Base-by-base conservation (phyloP, 2,113 vertebrate species). In the Sinocyclocheilus rhinocerous region DNA sequence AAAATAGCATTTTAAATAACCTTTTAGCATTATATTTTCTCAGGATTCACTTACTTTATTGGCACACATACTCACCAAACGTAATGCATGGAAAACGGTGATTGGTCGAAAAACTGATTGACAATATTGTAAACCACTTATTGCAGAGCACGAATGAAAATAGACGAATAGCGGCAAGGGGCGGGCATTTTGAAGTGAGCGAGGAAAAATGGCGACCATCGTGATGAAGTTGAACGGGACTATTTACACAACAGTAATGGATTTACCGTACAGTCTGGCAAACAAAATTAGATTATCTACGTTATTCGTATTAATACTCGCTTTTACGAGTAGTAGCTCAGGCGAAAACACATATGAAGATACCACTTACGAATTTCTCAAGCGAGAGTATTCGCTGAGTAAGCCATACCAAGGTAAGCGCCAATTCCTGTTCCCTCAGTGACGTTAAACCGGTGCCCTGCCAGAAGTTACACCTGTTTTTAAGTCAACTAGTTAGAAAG, bases 401-500 rank as follows among this genome's bases (percentile, higher is more conserved):
- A 98, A 97, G 70, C 97, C 97, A 0, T 99, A 98, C 90, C 96
- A 96, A 85, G 97, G 97, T 98, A 55, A 84, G 87, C 3, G n/a
- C 70, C 80, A 29, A 82, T 82, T 82, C 63, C 18, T 48, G 50
- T 52, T 50, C 24, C 4, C 42, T 18, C n/a, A 20, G 48, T 52
- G 24, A 82, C 80, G 48, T 59, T 59, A 57, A 52, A 73, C 48
- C 29, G 4, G 24, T 45, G 22, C 13, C 20, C 39, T 65, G 65
- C 61, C 55, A 55, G 63, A 86, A 61, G 67, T 86, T 39, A 39
- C 78, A 75, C 52, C 52, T 10, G 77, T 12, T 86, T 42, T 29
- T 20, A 48, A 50, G 24, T 55, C 42, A 29, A 50, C 5, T 36
- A 69, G 24, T n/a, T 33, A 8, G 18, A n/a, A 16, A 67, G 15